Percentiles rank a stretch among this genome's conserved stretches.
phyloP scores from a whole-genome alignment of 1,140 invertebrate species.

The Magallana gigas region DNA sequence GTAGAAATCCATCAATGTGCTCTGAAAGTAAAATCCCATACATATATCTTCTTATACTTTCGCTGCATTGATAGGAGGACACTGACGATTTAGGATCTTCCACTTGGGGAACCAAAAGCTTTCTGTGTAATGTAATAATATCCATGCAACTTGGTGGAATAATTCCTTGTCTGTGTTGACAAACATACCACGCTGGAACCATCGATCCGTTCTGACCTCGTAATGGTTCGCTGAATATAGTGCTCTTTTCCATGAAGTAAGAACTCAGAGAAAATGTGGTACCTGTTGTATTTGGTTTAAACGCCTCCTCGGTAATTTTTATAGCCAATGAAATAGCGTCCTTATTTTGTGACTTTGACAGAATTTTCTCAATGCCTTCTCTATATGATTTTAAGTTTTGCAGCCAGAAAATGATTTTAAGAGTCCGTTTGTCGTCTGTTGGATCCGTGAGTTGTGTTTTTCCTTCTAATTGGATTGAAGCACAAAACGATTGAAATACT shows the following conservation, averaged over 20 bases:
- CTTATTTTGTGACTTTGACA: slow-evolving; percentile 38
- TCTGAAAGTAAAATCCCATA: slow-evolving; percentile 83
- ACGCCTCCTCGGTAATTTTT: neutral
- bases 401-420: slow-evolving; percentile 87
- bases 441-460: slow-evolving; percentile 61
- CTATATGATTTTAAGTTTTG: slow-evolving; percentile 82
- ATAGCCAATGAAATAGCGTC: slow-evolving; percentile 6
- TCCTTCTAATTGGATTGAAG: slow-evolving; percentile 81
- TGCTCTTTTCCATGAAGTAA: too few relatives aligned
- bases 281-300: neutral
- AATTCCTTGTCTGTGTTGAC: slow-evolving; percentile 72
- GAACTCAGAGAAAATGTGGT: too few relatives aligned
- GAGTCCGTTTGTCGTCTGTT: slow-evolving; percentile 83
- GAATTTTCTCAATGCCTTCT: slow-evolving; percentile 37
- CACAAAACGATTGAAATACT: slow-evolving; percentile 86
- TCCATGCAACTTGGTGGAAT: slow-evolving; percentile 84
- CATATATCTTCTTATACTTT: slow-evolving; percentile 84
- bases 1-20: slow-evolving; percentile 1
- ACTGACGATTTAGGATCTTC: slow-evolving; percentile 83
- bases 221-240: too few relatives aligned
- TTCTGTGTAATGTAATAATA: slow-evolving; percentile 84
- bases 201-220: too few relatives aligned
- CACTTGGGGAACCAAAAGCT: slow-evolving; percentile 86
- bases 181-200: too few relatives aligned
- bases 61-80: slow-evolving; percentile 83